phyloP scores from a whole-genome alignment of 2,113 vertebrate genomes.

The Limnothrissa miodon region DNA sequence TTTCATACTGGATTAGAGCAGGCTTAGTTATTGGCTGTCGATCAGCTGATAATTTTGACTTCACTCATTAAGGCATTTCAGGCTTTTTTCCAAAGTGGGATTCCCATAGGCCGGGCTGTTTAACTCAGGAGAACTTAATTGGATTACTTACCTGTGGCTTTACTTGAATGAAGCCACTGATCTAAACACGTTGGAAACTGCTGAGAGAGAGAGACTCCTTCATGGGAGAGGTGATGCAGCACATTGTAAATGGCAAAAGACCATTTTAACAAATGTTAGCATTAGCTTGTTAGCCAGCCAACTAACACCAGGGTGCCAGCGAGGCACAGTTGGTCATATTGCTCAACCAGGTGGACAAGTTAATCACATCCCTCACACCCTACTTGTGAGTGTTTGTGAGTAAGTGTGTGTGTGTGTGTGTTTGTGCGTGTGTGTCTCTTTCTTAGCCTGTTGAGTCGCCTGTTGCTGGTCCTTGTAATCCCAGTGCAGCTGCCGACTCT shows the following conservation, averaged over 20 bases:
- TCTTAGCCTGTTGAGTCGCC: slow-evolving; percentile 51
- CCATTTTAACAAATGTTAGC: not conserved
- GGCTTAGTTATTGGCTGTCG: not conserved
- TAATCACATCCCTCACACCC: not conserved
- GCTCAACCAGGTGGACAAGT: not conserved
- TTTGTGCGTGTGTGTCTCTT: slow-evolving; percentile 27
- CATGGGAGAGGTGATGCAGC: not conserved
- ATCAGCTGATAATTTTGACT: not conserved
- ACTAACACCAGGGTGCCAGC: no score
- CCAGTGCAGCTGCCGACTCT: slow-evolving; percentile 41
- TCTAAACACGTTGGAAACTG: not conserved
- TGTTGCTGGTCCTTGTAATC: slow-evolving; percentile 57
- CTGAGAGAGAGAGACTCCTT: not conserved
- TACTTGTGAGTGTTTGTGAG: not conserved
- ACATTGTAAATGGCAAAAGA: not conserved
- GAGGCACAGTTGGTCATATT: not conserved
- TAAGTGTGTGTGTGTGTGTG: not conserved
- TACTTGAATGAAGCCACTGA: not conserved
- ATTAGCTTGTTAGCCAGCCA: not conserved
- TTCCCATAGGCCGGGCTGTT: not conserved
- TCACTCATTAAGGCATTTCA: not conserved
- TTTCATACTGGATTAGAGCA: not conserved
- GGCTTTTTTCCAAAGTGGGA: not conserved
- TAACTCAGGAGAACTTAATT: slow-evolving; percentile 10
- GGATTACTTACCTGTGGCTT: slow-evolving; percentile 11